These are phyloP conservation scores for Apotomis capreana DNA, from an alignment of 2,888 invertebrate species.

Conservation along the genomic window DNA sequence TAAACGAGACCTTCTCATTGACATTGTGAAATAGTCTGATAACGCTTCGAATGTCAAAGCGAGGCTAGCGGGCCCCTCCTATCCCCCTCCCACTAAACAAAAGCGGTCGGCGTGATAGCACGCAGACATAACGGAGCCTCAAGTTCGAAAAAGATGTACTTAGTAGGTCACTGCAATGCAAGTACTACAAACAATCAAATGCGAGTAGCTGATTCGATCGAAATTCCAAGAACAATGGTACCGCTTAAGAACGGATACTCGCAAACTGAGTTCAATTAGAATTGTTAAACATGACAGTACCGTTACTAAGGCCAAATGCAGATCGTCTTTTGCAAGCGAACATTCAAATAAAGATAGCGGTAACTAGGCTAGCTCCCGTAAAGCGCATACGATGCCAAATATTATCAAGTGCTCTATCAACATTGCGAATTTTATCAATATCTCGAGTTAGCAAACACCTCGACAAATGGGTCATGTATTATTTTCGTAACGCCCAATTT, in stretches of 20 bases:
- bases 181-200: slow-evolving; percentile 62
- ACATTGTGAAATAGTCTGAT: slow-evolving; percentile 84
- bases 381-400: slow-evolving; percentile 72
- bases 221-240: slow-evolving; percentile 38
- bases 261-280: slow-evolving; percentile 39
- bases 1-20: slow-evolving; percentile 83
- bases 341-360: slow-evolving; percentile 76
- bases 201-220: slow-evolving; percentile 25
- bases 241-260: slow-evolving; percentile 45
- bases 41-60: slow-evolving; percentile 80
- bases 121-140: slow-evolving; percentile 46
- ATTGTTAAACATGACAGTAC: slow-evolving; percentile 42
- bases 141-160: slow-evolving; percentile 33
- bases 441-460: slow-evolving; percentile 63
- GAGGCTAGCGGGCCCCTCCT: slow-evolving; percentile 76
- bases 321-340: slow-evolving; percentile 51
- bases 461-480: slow-evolving; percentile 70
- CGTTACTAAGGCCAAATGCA: slow-evolving; percentile 44
- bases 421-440: slow-evolving; percentile 75
- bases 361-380: slow-evolving; percentile 79
- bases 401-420: slow-evolving; percentile 77
- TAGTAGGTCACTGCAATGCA: slow-evolving; percentile 28
- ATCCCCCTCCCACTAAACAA: slow-evolving; percentile 61
- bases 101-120: slow-evolving; percentile 53
- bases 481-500: slow-evolving; percentile 62